Base-by-base conservation (phyloP, 2,888 invertebrate species). In the Drosophila nr. perissopoda region DNA sequence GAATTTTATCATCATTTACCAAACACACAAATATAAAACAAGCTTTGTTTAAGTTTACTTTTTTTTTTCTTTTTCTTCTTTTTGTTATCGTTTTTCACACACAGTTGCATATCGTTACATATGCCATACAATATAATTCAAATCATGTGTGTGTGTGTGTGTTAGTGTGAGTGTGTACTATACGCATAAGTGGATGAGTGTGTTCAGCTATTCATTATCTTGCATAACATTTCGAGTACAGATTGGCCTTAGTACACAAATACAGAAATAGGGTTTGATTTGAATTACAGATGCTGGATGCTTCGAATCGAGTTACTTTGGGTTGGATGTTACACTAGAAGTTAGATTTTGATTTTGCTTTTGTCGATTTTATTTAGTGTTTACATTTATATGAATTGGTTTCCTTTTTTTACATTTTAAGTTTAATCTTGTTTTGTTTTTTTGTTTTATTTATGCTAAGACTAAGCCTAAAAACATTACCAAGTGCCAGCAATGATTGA, bases 391-490 rank as follows among this genome's bases (percentile, higher is more conserved):
- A 60, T 66, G 67, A 71, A 70, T 53, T 68, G n/a, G 11, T 56
- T 36, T 42, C 21, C 25, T 63, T 60, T 80, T 74, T 73, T 83
- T 78, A 80, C 73, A 80, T 29, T 67, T 61, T 61, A 36, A 49
- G 62, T 64, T 71, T 63, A 58, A 40, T 67, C 49, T 38, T 31
- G 21, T 64, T 61, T 42, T 69, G 48, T 57, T 69, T 61, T 56
- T 63, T 51, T 77, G 40, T 57, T 6, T 8, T 29, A 67, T 54
- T 87, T 85, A 89, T 77, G 73, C 85, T 78, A 82, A 69, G 56
- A 76, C 85, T 89, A 87, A 87, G 38, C 80, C 90, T 85, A 85
- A 71, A 73, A 54, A 78, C 61, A 69, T 69, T 76, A 63, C 67
- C 67, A 76, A 82, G 58, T 85, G 57, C 48, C 68, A 64, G 60